Base-by-base conservation (phyloP, 2,113 vertebrate species). In the Festucalex cinctus region DNA sequence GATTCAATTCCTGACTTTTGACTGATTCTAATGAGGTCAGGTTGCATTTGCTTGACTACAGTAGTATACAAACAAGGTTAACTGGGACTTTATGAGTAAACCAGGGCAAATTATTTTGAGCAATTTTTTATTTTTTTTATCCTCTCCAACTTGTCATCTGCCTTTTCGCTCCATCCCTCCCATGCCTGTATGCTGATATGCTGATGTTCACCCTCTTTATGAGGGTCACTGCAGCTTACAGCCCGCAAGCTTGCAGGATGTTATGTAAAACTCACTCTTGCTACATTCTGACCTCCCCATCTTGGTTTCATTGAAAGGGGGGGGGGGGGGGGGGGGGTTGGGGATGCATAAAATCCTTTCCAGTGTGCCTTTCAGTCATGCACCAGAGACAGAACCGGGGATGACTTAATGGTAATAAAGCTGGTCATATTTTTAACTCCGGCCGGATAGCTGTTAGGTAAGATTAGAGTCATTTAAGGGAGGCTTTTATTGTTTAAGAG, bases 231-330 rank as follows among this genome's bases (percentile, higher is more conserved):
- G 65, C 68, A 75, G 78, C 78, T 85, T 75, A 74, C 68, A n/a
- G 66, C 65, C 76, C 65, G 44, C 80, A 65, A 78, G 72, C 68
- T 61, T 54, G 53, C 63, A 65, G 74, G 79, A 70, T 65, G 57
- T 89, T 88, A 81, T 73, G 70, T 79, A 85, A 89, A 88, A 79
- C 75, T 69, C 66, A 59, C 63, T 73, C 74, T 76, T 62, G 59
- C 59, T 60, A 64, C 59, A 60, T 79, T 84, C 76, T 71, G 70
- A 83, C 82, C 69, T 63, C 59, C 63, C n/a, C 46, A 68, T 76
- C 26, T 74, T 66, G 46, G 71, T 77, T 46, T 66, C 24, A 56
- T 39, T 62, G 70, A 75, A 76, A 49, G 9, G 51, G 65, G 39
- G 6, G 1, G n/a, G n/a, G n/a, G n/a, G n/a, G n/a, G n/a, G n/a